Evolutionary conservation across 2,113 vertebrate genomes (phyloP), one percentile per base, ranked within the genome.

Genomic region (Grantiella picta): DNA sequence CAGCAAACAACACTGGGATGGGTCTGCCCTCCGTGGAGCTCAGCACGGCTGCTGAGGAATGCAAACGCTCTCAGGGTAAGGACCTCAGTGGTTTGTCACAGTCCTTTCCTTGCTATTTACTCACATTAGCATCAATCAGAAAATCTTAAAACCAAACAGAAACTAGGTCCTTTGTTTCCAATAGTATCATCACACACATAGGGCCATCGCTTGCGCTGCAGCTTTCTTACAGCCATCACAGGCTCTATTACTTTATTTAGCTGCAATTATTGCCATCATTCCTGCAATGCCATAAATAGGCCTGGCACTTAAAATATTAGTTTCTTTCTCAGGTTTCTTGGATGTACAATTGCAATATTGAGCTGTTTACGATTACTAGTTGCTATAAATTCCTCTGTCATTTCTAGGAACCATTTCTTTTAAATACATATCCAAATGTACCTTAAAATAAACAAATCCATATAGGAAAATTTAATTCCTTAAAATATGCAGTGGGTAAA

Each of bases 401-500:
- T 90, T 88, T 87, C 72, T 61, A 91, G 53, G 60, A 96, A 88
- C 21, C 18, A 72, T 31, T 79, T 68, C 20, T 85, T 92, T 82
- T 71, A 89, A 70, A 80, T 63, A 63, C 12, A 18, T 80, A 61
- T 36, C 40, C n/a, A 75, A 52, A 50, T 59, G 28, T 72, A 91
- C 49, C 47, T 86, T 90, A 40, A 85, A 91, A 85, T 69, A 25
- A 89, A 75, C 83, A 96, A 89, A 96, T 90, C 36, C 27, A 91
- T 53, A 38, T 0, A 45, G 36, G 76, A 93, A 63, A 92, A 87
- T 71, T 84, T 93, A 60, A 89, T 88, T 95, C 59, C 56, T 90
- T 65, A 35, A 79, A 88, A 82, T 76, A 75, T 8, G 11, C 80
- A 94, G 27, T 56, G 49, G 22, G 28, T 36, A 88, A 54, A 28